Evolutionary conservation across 2,113 vertebrate genomes (phyloP), one percentile per base, ranked within the genome.

Genomic region (Thamnophis sirtalis): DNA sequence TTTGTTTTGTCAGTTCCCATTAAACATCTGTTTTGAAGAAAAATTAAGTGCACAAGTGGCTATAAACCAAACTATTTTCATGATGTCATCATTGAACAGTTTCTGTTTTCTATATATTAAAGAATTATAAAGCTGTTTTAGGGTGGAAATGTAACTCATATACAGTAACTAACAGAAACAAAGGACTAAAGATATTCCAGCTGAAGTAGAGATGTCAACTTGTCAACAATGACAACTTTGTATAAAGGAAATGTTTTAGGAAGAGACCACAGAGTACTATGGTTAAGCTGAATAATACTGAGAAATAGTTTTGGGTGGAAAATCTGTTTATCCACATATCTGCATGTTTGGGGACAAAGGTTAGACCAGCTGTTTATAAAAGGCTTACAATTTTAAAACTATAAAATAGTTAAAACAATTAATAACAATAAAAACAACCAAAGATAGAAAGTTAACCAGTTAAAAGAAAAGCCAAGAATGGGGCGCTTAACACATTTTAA

Each of bases 101-200:
- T 94, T 94, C 88, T 87, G 89, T 26, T 95, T 96, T 95, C 94
- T 26, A 73, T 85, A 92, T 92, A 85, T 93, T 93, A 94, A 95
- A 95, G 48, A 80, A 89, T 92, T 92, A 89, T 86, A 84, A 92
- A 85, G 91, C 53, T 89, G 0, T 28, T 43, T 84, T 56, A 56
- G 92, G 95, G 95, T 53, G 92, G 58, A 49, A 90, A 86, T 86
- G 92, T 92, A 56, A 48, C 84, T 88, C 89, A 89, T 89, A 85
- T 89, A 86, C 48, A n/a, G 48, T 0, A 10, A 55, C 9, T 54
- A 63, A 55, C 9, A 13, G 3, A 9, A 49, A 0, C 0, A 5
- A 80, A 93, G 87, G 13, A 8, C 53, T 92, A 9, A 50, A 17
- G 1, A 85, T 93, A 1, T 53, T 3, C 1, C 0, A 17, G n/a